Evolutionary conservation across 92 coral and sea anemone species (phyloP), one percentile per base, ranked within the genome.

Genomic region (Porites cylindrica): DNA sequence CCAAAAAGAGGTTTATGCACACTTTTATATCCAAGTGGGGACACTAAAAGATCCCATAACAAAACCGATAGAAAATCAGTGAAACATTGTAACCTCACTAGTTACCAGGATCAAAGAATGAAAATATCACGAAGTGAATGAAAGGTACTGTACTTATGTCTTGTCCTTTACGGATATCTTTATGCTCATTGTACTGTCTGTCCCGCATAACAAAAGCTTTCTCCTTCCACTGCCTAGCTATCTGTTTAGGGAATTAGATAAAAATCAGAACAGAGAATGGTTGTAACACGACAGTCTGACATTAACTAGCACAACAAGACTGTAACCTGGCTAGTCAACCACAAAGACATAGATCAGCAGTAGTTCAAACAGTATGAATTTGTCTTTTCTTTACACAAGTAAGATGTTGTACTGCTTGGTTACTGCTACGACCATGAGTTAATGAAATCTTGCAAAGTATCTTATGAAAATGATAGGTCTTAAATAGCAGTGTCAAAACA

Each of bases 171-270:
- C 47, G 6, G 47, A 38, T 3, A 38, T 78, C 90, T 75, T 70
- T 68, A 51, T 86, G 72, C 11, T 79, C 80, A 13, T 60, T 65
- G 26, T 69, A 86, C 20, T 70, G 85, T 58, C 29, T 59, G 26
- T 78, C 84, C 38, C 90, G 68, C 82, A 86, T 68, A 11, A 72
- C 62, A 51, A 78, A 19, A 75, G 85, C 80, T 51, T 78, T 81
- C 52, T 78, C 90, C 60, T 53, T 77, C 90, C 90, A 86, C 66
- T 78, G 69, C 26, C 18, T 66, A 11, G 70, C 70, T 29, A 66
- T 66, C 70, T 66, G 68, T 64, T 32, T 32, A 32, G 18, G 8
- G 8, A 64, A 64, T 64, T 14, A 64, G 2, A 21, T 2, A 14
- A 64, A 58, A 58, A 16, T 16, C 17, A 11, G 17, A 11, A 58